A percentile compares a stretch with the other conserved stretches of the same genome.
Conservation (phyloP, 2,113 vertebrate species). For the Eretmodus cyanostictus region DNA sequence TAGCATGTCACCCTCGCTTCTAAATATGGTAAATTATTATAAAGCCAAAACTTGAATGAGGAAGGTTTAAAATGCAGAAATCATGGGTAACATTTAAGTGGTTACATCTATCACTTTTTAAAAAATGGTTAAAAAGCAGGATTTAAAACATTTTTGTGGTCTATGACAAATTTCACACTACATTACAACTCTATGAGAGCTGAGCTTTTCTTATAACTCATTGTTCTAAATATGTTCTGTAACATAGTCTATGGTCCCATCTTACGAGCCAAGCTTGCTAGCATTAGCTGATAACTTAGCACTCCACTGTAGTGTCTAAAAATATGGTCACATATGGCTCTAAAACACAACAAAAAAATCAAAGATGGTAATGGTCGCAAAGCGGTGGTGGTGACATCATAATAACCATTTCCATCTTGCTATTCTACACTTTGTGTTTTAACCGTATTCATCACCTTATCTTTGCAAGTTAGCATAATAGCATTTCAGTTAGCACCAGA, state of each 20-base stretch:
- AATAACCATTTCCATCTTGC: neutral
- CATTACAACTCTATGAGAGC: neutral
- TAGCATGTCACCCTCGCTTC: neutral
- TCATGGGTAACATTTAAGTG: neutral
- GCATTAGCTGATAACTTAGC: neutral
- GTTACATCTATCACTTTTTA: neutral
- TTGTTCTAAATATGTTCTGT: neutral
- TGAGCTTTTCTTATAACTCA: neutral
- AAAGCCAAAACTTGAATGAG: neutral
- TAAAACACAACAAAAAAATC: neutral
- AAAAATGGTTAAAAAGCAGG: neutral
- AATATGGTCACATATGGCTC: neutral
- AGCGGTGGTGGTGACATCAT: neutral
- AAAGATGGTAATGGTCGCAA: neutral
- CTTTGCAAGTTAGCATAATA: neutral
- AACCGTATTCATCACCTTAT: neutral
- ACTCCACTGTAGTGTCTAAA: neutral
- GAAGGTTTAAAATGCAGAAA: neutral
- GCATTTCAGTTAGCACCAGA: neutral
- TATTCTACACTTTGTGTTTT: neutral
- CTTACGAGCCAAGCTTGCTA: neutral
- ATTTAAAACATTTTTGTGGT: neutral
- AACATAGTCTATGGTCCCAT: neutral
- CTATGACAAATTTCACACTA: neutral
- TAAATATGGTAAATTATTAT: neutral